Evolutionary conservation across 2,113 vertebrate species (phyloP), one percentile per base, ranked within the genome.

Genomic region (Podiceps cristatus): DNA sequence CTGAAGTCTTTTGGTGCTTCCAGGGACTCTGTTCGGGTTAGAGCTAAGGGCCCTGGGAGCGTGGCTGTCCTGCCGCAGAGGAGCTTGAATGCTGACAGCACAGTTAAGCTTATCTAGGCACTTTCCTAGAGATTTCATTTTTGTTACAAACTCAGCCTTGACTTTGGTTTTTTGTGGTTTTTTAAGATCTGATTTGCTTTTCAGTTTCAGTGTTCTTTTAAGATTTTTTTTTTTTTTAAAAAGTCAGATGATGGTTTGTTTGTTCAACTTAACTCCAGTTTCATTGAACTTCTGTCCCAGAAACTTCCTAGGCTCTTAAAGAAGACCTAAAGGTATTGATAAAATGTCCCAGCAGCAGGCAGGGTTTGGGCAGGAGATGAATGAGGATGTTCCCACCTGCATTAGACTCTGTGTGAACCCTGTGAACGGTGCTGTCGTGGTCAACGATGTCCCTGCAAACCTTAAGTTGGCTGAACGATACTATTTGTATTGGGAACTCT

Each of bases 401-500:
- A 4, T 18, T 62, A n/a, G 20, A n/a, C 29, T 72, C 18, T 28
- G 25, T 4, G 8, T 7, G 24, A 83, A 31, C 27, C 24, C 10
- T 6, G 6, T 6, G 23, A 49, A 79, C 0, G 1, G 17, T 20
- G 29, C 10, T 72, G 15, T 33, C 1, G 0, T 31, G 35, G 29
- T 12, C 0, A 1, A 1, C 25, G 31, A 25, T 18, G 15, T n/a
- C 14, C 15, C 3, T 1, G 0, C 0, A 1, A 72, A 53, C 37
- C 11, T 37, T 7, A 63, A 40, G 18, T 5, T 69, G 77, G 11
- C 55, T 40, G 40, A 69, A 33, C 11, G 2, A 7, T 45, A 3
- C 11, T 45, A 1, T 35, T 60, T 24, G 13, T 31, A 7, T 23
- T 35, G 18, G 44, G 40, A 60, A 33, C 31, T 47, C 47, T 72